phyloP scores from a whole-genome alignment of 2,113 vertebrate genomes.

The Pangasianodon gigas region DNA sequence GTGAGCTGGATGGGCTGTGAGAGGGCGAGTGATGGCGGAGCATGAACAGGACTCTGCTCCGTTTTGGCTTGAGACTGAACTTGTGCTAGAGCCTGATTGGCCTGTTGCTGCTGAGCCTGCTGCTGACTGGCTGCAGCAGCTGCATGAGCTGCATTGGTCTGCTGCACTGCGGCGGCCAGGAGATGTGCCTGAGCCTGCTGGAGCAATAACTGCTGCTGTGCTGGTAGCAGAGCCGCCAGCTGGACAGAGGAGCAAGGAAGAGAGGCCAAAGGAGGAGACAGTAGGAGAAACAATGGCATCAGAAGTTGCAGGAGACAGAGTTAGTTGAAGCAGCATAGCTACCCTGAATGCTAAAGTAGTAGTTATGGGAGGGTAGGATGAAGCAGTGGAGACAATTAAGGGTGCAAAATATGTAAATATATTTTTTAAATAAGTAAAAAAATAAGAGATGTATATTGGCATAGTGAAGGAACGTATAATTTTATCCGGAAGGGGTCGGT shows the following conservation, averaged over 20 bases:
- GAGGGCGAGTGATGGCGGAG: slow-evolving; percentile 78
- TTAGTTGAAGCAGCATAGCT: not conserved
- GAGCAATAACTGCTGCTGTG: slow-evolving; percentile 87
- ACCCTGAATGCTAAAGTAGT: not conserved
- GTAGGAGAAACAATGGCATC: not conserved
- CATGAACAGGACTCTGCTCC: slow-evolving; percentile 64
- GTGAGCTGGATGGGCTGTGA: slow-evolving; percentile 92
- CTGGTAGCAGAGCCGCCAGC: slow-evolving; percentile 86
- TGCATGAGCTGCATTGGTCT: slow-evolving; percentile 81
- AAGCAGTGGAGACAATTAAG: not conserved
- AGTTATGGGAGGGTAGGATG: not conserved
- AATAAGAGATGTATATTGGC: not conserved
- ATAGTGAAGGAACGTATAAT: not conserved
- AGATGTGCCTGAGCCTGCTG: slow-evolving; percentile 90
- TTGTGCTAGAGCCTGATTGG: slow-evolving; percentile 45
- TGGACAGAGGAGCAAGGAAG: slow-evolving; percentile 50
- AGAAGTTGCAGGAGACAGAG: slow-evolving; percentile 1
- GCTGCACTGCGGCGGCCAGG: slow-evolving; percentile 84
- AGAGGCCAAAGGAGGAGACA: not conserved
- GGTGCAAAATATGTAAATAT: not conserved
- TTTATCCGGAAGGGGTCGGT: not conserved
- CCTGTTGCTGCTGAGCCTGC: slow-evolving; percentile 61
- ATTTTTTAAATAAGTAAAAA: not conserved
- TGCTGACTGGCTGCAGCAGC: slow-evolving; percentile 68
- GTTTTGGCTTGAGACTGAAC: slow-evolving; percentile 59